Conservation (phyloP, 2,113 vertebrate genomes). For the Spea bombifrons region DNA sequence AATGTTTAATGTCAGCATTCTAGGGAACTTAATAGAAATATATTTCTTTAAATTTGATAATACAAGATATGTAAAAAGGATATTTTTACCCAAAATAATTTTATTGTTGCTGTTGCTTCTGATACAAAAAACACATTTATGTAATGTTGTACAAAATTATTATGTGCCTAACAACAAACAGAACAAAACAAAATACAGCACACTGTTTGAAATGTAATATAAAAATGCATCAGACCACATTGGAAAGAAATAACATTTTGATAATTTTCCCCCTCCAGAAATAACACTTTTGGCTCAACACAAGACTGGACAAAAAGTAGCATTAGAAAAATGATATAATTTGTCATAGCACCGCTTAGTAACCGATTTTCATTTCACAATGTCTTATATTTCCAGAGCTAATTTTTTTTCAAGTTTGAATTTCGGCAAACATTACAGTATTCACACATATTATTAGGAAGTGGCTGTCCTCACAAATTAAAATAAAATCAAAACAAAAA, state of each 20-base stretch:
- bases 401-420: constrained; percentile 68
- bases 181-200: constrained; percentile 53
- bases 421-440: constrained; percentile 70
- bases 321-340: constrained; percentile 25
- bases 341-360: constrained; percentile 52
- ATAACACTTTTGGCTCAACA: constrained; percentile 51
- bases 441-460: constrained; percentile 64
- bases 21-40: too few species aligned
- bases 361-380: constrained; percentile 48
- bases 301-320: constrained; percentile 18
- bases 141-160: constrained; percentile 46
- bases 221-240: constrained; percentile 48
- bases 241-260: constrained; percentile 51
- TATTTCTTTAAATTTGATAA: too few species aligned
- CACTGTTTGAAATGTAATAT: constrained; percentile 27
- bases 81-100: constrained; percentile 83
- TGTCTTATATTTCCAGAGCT: constrained; percentile 34
- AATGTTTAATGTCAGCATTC: too few species aligned
- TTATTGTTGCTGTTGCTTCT: constrained; percentile 80
- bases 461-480: constrained; percentile 56
- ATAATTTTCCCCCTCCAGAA: constrained; percentile 31
- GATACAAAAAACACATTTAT: constrained; percentile 69
- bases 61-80: neutral
- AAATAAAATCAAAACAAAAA: constrained; percentile 47
- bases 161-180: constrained; percentile 50